Evolutionary conservation across 2,888 invertebrate species (phyloP), one percentile per base, ranked within the genome.

Genomic region (Muschampia plurimacula): DNA sequence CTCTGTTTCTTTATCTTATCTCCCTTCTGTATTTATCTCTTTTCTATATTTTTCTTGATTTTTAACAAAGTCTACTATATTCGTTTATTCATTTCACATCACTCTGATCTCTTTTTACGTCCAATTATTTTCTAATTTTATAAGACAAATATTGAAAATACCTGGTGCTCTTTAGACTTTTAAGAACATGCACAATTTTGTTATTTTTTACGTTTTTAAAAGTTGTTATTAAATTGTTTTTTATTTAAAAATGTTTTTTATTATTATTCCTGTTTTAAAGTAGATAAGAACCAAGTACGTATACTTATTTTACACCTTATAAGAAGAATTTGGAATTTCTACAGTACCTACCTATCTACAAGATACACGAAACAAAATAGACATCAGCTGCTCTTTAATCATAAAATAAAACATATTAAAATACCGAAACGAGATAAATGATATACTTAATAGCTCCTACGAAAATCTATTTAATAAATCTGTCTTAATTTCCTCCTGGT

Each of bases 161-260:
- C 88, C 87, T 85, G 85, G 89, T 89, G 87, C 87, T 82, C 83
- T 84, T 83, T 87, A 88, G 81, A 79, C 79, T 82, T 76, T 74
- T 81, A 81, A 80, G 78, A 76, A 81, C 74, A 78, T 78, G 81
- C 86, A 86, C 84, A 79, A 77, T 55, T 79, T 77, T 82, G 80
- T 78, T 84, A 80, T 72, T 77, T 80, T 73, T 80, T 82, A 44
- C 46, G 9, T 46, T 46, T 64, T 44, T 74, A 80, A 60, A 57
- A 81, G 74, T 80, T 86, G 81, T 85, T 87, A 79, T 84, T 85
- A 83, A 86, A 84, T 82, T 82, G 78, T 85, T 88, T 76, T 57
- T 22, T 57, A 79, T 77, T 76, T 79, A 78, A 32, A 36, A 76
- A 76, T 74, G 73, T 75, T 77, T 72, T 78, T 78, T 77, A 81